Evolutionary conservation across 2,113 vertebrate species (phyloP).

Genomic region (Globicephala melas): DNA sequence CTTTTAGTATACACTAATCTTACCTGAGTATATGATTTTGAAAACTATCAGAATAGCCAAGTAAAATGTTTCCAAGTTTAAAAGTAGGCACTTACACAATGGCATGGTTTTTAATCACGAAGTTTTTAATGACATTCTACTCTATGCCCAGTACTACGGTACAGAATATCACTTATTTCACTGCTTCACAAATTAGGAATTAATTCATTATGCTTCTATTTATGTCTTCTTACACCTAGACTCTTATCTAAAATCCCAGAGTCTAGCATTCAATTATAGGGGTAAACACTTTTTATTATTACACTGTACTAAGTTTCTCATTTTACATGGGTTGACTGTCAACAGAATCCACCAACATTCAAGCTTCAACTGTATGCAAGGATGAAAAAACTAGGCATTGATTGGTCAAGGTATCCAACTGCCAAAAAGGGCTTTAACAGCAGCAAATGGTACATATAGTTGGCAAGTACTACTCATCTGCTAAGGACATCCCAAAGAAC

Average conservation of each 20-base stretch:
- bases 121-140: neutral
- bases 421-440: neutral
- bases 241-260: neutral
- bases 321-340: neutral
- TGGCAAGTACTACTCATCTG: neutral
- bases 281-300: neutral
- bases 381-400: neutral
- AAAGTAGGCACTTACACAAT: neutral
- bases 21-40: neutral
- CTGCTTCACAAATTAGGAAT: neutral
- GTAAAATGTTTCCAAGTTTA: neutral
- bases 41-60: neutral
- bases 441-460: neutral
- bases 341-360: neutral
- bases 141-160: neutral
- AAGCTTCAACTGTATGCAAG: neutral
- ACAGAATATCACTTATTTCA: neutral
- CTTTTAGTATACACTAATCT: slow-evolving; percentile 15
- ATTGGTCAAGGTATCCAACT: neutral
- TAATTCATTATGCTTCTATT: neutral
- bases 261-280: neutral
- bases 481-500: neutral
- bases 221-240: neutral
- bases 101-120: neutral
- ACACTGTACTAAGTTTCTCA: neutral